Conservation (phyloP, 2,113 vertebrate genomes). For the Phoenicopterus ruber region DNA sequence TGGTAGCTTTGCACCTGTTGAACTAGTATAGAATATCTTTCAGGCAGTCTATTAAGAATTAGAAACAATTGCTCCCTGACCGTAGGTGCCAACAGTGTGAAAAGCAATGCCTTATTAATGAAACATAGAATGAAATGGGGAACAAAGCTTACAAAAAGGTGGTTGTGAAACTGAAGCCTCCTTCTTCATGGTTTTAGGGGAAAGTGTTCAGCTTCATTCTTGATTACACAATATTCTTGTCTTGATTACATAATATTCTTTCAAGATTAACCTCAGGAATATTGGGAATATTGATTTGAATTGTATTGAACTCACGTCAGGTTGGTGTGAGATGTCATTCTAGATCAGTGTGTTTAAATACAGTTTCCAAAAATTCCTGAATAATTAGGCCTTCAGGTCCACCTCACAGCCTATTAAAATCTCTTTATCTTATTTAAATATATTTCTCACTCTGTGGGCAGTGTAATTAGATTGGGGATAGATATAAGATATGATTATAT, state of each 20-base stretch:
- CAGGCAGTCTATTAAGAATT: not conserved
- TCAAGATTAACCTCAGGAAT: not conserved
- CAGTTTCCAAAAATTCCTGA: not conserved
- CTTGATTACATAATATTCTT: not conserved
- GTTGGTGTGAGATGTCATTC: not conserved
- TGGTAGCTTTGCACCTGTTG: not conserved
- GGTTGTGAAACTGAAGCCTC: not conserved
- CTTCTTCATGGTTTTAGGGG: not conserved
- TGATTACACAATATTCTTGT: not conserved
- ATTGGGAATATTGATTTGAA: not conserved
- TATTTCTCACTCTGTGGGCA: not conserved
- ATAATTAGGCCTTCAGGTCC: not conserved
- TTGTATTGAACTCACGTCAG: rapidly evolving
- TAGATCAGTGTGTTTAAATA: not conserved
- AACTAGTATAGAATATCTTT: not conserved
- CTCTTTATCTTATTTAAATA: not conserved
- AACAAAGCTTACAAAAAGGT: not conserved
- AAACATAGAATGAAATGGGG: not conserved
- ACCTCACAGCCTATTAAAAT: not conserved
- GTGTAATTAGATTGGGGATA: not conserved
- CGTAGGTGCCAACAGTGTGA: not conserved
- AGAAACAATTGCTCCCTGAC: not conserved
- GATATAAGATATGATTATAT: not conserved
- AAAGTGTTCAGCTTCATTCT: not conserved
- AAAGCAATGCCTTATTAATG: conserved; percentile 1